A percentile compares a stretch with the other conserved stretches of the same genome.
Conservation (phyloP, 2,888 invertebrate genomes). For the Cactoblastis cactorum region DNA sequence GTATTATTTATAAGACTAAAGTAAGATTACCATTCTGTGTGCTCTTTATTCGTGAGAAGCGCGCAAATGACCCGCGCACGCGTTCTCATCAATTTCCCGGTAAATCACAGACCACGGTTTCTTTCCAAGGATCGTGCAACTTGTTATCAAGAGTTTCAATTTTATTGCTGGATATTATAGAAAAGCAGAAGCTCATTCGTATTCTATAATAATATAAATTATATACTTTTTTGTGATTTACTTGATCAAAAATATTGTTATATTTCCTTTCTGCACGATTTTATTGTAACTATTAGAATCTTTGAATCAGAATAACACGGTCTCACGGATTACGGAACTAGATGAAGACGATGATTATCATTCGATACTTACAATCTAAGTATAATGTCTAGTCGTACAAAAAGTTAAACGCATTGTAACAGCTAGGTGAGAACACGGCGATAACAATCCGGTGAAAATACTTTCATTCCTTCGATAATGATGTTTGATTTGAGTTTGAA, state of each 20-base stretch:
- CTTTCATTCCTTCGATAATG: conserved; percentile 41
- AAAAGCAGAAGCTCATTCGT: background rate
- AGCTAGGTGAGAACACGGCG: conserved; percentile 27
- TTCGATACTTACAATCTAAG: background rate
- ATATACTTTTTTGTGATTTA: background rate
- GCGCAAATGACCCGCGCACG: conserved; percentile 39
- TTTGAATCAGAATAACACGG: background rate
- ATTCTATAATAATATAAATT: background rate
- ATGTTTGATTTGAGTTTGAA: conserved; percentile 31
- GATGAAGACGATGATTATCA: no score
- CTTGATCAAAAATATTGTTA: background rate
- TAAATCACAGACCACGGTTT: conserved; percentile 34
- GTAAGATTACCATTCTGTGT: background rate
- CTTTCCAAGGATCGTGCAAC: conserved; percentile 36
- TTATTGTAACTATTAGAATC: background rate
- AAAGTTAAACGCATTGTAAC: conserved; percentile 23
- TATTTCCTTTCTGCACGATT: background rate
- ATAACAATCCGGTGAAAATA: conserved; percentile 38
- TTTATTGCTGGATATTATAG: conserved; percentile 14
- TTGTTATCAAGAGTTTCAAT: conserved; percentile 31
- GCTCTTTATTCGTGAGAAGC: conserved; percentile 13
- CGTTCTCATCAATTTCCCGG: conserved; percentile 40
- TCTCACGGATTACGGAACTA: no score
- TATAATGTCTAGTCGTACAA: conserved; percentile 27
- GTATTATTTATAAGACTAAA: no score